Percentiles rank a stretch among this genome's conserved stretches.
These are phyloP conservation scores for Peromyscus polionotus DNA, from an alignment of 2,113 vertebrate genomes.

Conservation along the genomic window DNA sequence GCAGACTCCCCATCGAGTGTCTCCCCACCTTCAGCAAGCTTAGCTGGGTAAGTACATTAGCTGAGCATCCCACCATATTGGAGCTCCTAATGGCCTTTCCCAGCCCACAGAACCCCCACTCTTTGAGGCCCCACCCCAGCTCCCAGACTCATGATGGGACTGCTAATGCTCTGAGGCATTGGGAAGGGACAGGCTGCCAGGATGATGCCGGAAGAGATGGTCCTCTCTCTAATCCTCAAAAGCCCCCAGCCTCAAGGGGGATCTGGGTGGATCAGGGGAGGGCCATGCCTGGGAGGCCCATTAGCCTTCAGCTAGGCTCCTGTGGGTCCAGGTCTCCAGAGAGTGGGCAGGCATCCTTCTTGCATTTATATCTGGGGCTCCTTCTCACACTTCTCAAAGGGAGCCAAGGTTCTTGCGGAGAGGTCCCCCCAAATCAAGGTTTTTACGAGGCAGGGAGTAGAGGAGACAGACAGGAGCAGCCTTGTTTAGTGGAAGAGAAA, in stretches of 20 bases:
- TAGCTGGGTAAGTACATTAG: neutral
- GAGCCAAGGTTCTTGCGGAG: neutral
- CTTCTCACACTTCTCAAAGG: neutral
- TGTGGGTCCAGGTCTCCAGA: neutral
- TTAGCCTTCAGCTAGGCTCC: neutral
- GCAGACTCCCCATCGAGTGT: accelerated
- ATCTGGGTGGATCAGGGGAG: neutral
- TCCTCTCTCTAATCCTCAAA: accelerated
- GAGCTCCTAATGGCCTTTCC: neutral
- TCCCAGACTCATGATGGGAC: no score
- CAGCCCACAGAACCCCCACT: neutral
- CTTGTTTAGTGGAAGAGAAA: neutral
- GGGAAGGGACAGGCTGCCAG: no score
- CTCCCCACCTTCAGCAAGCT: accelerated
- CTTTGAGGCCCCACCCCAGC: neutral
- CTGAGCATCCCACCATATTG: neutral
- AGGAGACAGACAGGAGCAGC: neutral
- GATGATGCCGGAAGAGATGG: neutral
- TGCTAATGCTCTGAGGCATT: neutral
- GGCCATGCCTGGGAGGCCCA: neutral
- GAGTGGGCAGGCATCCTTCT: neutral
- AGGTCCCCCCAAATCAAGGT: neutral
- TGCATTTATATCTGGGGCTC: neutral
- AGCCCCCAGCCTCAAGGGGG: neutral
- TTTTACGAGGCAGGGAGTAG: neutral